Conservation (phyloP, 2,113 vertebrate genomes). For the Actenoides hombroni region DNA sequence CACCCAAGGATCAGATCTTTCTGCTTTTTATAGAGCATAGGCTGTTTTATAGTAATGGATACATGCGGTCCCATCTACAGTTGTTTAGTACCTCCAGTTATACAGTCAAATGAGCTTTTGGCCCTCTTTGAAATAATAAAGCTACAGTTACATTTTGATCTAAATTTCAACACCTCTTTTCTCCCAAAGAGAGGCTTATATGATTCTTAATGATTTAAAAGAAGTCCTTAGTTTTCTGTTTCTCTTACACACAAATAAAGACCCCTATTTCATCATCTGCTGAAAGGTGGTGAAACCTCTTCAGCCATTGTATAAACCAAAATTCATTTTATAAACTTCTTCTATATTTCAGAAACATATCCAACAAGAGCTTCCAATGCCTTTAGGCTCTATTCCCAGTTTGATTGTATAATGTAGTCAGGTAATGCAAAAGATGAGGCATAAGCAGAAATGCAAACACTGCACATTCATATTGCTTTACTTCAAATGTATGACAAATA, state of each 20-base stretch:
- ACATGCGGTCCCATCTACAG: background rate
- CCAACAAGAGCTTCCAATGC: background rate
- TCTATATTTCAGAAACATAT: background rate
- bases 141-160: background rate
- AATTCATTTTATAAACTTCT: background rate
- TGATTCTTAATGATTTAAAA: background rate
- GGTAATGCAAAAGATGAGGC: background rate
- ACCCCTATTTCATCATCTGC: background rate
- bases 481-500: background rate
- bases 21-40: background rate
- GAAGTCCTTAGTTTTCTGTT: background rate
- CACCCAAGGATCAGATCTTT: background rate
- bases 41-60: background rate
- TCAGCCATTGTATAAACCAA: background rate
- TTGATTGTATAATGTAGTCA: background rate
- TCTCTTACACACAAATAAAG: background rate
- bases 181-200: background rate
- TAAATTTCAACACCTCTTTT: background rate
- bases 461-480: background rate
- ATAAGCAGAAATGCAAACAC: background rate
- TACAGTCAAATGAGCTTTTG: background rate
- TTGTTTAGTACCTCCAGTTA: background rate
- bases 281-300: background rate
- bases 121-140: background rate
- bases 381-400: background rate